Percentiles rank a stretch among this genome's conserved stretches.
These are phyloP conservation scores for Arctocebus calabarensis DNA, from an alignment of 2,797 vertebrate genomes.

Conservation along the genomic window DNA sequence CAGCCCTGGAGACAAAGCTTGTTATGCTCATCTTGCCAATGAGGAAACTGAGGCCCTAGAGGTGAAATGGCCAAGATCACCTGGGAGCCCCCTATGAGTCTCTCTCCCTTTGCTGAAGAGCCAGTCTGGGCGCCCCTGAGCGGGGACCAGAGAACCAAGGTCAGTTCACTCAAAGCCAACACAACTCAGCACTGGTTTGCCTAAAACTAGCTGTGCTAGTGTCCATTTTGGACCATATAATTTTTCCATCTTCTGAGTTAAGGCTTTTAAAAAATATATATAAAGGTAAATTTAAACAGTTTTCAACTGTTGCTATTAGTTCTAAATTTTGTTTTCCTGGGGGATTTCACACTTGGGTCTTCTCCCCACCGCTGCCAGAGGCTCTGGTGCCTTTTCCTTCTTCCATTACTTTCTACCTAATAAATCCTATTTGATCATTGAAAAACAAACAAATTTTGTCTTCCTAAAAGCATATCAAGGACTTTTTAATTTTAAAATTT, in stretches of 20 bases:
- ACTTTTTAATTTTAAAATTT: neutral
- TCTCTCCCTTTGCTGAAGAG: neutral
- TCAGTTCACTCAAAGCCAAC: neutral
- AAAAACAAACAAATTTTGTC: neutral
- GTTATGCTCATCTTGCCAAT: neutral
- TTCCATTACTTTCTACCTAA: too few species aligned
- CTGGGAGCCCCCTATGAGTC: neutral
- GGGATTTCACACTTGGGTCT: too few species aligned
- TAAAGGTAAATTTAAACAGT: neutral
- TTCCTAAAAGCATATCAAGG: neutral
- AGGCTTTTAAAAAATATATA: neutral
- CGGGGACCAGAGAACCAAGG: neutral
- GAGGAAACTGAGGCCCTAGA: neutral
- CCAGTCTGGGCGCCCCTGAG: rapidly evolving
- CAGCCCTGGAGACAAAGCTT: neutral
- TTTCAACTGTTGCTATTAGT: neutral
- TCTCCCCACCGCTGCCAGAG: too few species aligned
- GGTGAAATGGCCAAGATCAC: neutral
- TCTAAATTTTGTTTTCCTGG: neutral
- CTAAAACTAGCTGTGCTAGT: neutral
- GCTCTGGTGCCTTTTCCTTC: too few species aligned
- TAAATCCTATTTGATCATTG: too few species aligned
- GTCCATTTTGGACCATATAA: neutral
- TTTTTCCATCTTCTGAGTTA: neutral
- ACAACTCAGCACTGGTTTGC: neutral